These are phyloP conservation scores for Hirundo rustica DNA, from an alignment of 2,797 vertebrate species.

Conservation along the genomic window DNA sequence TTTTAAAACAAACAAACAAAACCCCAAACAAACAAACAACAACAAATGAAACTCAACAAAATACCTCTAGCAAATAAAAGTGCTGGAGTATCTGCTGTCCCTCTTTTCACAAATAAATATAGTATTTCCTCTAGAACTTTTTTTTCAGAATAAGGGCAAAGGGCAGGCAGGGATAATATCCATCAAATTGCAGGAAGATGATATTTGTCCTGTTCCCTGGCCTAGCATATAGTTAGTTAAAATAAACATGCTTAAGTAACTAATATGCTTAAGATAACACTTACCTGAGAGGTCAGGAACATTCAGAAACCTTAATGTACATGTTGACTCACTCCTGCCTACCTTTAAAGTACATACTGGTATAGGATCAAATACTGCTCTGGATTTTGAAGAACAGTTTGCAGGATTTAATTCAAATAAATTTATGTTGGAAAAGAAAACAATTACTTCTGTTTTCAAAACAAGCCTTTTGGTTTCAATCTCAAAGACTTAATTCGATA, in stretches of 20 bases:
- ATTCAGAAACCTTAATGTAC: background rate
- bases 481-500: background rate
- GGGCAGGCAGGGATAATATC: background rate
- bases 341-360: background rate
- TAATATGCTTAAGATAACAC: background rate
- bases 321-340: background rate
- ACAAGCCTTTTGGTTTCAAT: background rate
- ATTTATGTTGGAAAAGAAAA: background rate
- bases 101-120: background rate
- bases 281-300: background rate
- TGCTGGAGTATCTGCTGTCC: background rate
- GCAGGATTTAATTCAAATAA: background rate
- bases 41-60: background rate
- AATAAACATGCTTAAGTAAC: background rate
- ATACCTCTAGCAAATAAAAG: background rate
- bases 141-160: background rate
- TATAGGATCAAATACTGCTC: background rate
- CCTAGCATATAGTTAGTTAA: background rate
- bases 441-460: background rate
- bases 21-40: background rate
- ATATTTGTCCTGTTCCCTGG: background rate
- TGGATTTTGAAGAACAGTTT: background rate
- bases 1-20: background rate
- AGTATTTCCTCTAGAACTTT: background rate
- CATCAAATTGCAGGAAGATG: background rate